Conservation (phyloP, 2,113 vertebrate genomes). For the Phainopepla nitens region DNA sequence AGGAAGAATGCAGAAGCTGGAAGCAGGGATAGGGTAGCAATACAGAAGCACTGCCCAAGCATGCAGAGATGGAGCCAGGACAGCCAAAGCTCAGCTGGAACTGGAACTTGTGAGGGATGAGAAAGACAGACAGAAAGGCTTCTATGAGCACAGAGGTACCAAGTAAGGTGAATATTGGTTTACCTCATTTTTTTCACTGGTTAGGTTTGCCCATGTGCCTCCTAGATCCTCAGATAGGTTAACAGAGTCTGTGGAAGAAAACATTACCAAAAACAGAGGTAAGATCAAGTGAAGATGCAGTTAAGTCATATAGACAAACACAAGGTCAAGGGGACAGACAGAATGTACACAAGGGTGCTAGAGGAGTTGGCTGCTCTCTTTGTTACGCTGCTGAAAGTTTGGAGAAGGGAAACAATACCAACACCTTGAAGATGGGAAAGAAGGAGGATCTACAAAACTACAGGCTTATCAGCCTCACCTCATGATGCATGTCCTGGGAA, state of each 20-base stretch:
- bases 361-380: neutral
- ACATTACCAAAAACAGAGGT: neutral
- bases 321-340: neutral
- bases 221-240: neutral
- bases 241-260: neutral
- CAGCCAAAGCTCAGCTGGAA: neutral
- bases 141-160: neutral
- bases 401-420: neutral
- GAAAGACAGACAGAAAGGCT: neutral
- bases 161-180: neutral
- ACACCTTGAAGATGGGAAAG: neutral
- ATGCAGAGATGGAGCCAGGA: neutral
- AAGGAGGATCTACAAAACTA: neutral
- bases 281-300: neutral
- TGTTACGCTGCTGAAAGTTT: neutral
- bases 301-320: neutral
- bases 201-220: neutral
- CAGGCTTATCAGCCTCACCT: neutral
- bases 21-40: neutral
- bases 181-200: neutral
- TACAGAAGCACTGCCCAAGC: neutral
- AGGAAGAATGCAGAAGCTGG: neutral
- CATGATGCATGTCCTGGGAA: neutral
- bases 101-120: neutral
- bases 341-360: neutral